Evolutionary conservation across 2,113 vertebrate species (phyloP), one percentile per base, ranked within the genome.

Genomic region (Rhombomys opimus): DNA sequence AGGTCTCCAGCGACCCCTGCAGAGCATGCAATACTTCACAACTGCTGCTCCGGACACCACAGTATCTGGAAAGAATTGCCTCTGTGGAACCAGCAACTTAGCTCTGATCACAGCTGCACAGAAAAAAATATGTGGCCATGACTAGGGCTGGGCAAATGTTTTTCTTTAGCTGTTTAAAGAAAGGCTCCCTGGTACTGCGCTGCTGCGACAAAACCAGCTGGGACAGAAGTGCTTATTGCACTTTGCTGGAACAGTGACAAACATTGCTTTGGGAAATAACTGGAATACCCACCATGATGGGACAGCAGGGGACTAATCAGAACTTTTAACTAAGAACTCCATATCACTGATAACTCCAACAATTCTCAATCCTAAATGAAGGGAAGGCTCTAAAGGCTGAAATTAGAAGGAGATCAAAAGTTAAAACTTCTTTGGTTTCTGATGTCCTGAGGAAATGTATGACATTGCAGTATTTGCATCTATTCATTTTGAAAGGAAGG

Each of bases 361-460:
- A 95, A 95, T 82, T 96, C 93, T 92, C 78, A 76, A 50, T 63
- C 82, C 63, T 95, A 80, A 96, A 93, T 90, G 73, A 95, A 72
- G 80, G 63, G 72, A 89, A 94, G 81, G 67, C 22, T 92, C 75
- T 97, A 82, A 94, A 97, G 85, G 52, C 78, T 95, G 88, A 76
- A 90, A 76, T 94, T 96, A 86, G 54, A 96, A 91, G 77, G 85
- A 7, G 86, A 96, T 93, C 84, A 94, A 90, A 96, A 96, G 96
- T 96, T 70, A 97, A 91, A 91, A 65, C 81, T 68, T 87, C 73
- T 84, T 97, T 90, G 75, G 59, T 97, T 93, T 95, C 85, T 85
- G 95, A 85, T 97, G 89, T 90, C 65, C 90, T 50, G 13, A 73
- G 8, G 32, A 95, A 93, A 90, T 77, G 73, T 4, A 87, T 87